These are phyloP conservation scores for Amphimallon solstitiale DNA, from an alignment of 2,888 invertebrate genomes.

Conservation along the genomic window DNA sequence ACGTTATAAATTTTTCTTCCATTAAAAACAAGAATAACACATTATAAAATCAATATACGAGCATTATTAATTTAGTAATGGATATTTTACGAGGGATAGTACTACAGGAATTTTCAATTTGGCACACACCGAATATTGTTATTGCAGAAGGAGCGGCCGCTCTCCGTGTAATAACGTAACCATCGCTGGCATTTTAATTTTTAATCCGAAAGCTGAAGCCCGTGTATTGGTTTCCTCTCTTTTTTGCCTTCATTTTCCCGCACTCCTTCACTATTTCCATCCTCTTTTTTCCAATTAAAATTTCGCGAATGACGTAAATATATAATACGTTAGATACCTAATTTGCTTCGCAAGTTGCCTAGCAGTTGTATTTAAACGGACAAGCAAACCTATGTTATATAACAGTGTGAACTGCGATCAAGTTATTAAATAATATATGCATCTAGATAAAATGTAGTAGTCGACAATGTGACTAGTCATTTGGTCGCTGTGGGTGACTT, in stretches of 20 bases:
- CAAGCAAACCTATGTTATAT: conserved; percentile 21
- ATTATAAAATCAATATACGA: conserved; percentile 50
- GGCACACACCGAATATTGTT: conserved; percentile 45
- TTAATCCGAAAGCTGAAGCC: conserved; percentile 9
- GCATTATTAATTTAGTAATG: conserved; percentile 59
- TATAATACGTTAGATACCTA: background rate
- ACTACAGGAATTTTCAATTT: conserved; percentile 60
- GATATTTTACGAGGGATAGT: conserved; percentile 56
- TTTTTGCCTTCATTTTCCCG: conserved; percentile 11
- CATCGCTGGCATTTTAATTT: conserved; percentile 37
- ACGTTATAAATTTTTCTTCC: conserved; percentile 7
- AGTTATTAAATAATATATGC: conserved; percentile 43
- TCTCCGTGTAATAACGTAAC: conserved; percentile 48
- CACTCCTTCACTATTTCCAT: conserved; percentile 16
- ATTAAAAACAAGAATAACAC: conserved; percentile 44
- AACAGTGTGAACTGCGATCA: conserved; percentile 37
- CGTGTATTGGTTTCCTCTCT: conserved; percentile 11
- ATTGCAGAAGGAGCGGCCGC: conserved; percentile 52
- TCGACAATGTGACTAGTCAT: conserved; percentile 42
- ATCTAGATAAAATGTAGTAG: conserved; percentile 44
- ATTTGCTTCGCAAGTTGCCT: conserved; percentile 7
- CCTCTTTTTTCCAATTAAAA: conserved; percentile 23
- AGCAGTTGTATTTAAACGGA: conserved; percentile 36
- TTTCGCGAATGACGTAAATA: background rate
- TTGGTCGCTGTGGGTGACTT: conserved; percentile 39